These are phyloP conservation scores for Sesamia nonagrioides DNA, from an alignment of 1,140 invertebrate genomes.

Conservation along the genomic window DNA sequence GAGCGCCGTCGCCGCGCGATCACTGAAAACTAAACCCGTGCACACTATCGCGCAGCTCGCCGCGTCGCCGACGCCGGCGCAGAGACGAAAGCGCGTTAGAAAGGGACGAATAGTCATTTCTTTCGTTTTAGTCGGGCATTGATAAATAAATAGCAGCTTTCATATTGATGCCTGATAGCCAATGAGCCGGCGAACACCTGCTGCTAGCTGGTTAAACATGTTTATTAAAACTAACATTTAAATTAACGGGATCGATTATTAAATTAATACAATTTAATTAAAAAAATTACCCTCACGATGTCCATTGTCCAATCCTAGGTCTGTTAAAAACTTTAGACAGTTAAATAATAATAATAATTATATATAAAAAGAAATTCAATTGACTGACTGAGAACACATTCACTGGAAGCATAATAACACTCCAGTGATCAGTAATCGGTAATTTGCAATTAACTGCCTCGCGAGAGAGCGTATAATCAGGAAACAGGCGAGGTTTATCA, in stretches of 20 bases:
- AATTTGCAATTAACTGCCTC: constrained; percentile 49
- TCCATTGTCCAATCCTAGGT: too few species aligned
- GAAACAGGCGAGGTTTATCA: constrained; percentile 44
- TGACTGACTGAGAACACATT: neutral
- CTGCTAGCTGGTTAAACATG: constrained; percentile 30
- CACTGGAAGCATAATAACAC: neutral
- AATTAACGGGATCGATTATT: neutral
- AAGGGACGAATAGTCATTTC: constrained; percentile 81
- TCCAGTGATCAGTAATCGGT: neutral
- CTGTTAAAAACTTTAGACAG: too few species aligned
- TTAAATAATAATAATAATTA: too few species aligned
- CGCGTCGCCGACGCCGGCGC: constrained; percentile 48
- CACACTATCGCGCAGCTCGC: constrained; percentile 66
- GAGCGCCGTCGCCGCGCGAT: constrained; percentile 78
- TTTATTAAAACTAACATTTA: constrained; percentile 10
- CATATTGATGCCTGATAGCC: constrained; percentile 62
- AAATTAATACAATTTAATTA: neutral
- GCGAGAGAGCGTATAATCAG: constrained; percentile 46
- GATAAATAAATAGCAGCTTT: constrained; percentile 69
- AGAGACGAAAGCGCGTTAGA: constrained; percentile 77
- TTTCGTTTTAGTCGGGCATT: constrained; percentile 75
- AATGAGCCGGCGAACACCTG: neutral
- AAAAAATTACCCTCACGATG: too few species aligned
- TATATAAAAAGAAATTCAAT: neutral
- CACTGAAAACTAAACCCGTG: constrained; percentile 80